Evolutionary conservation across 2,888 invertebrate genomes (phyloP), one percentile per base, ranked within the genome.

Genomic region (Metallyticus violacea): DNA sequence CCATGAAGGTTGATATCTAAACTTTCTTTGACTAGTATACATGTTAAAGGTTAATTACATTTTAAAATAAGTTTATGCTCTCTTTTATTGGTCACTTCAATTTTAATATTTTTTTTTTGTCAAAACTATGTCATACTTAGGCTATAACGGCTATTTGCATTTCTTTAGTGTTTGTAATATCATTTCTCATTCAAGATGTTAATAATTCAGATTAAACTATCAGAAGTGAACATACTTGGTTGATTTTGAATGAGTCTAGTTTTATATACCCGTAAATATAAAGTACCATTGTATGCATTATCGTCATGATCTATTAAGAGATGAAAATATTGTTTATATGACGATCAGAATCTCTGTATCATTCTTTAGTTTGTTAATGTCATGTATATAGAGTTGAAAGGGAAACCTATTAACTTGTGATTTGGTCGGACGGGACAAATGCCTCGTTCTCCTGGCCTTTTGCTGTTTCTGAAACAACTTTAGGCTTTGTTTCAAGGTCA

Each of bases 401-500:
- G 22, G 40, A 62, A 22, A 62, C 29, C 9, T 81, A 86, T 82
- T 86, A 87, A 85, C 87, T 87, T 9, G 85, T 30, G 62, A 77
- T 29, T 6, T 81, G 85, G 26, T 87, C 87, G 7, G 87, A 40
- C 2, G 85, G 25, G 28, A 87, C 85, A 27, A 87, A 87, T 26
- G 85, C 87, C 30, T 30, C 62, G 81, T 87, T 87, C 15, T 87
- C 79, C 25, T 80, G 85, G 1, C 77, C 9, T 6, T 77, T 83
- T 6, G n/a, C 26, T 28, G n/a, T 76, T 62, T 62, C 40, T 62
- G 40, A 62, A 15, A 62, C 40, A 62, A 62, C 15, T 4, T 62
- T 62, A 62, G 40, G 40, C 15, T 62, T 62, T 62, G 40, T 22
- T 62, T 22, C 40, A 62, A 62, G 40, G 6, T 15, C 40, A 62